A percentile compares a stretch with the other conserved stretches of the same genome.
These are phyloP conservation scores for Hesperophylax magnus DNA, from an alignment of 1,140 invertebrate genomes.

Conservation along the genomic window DNA sequence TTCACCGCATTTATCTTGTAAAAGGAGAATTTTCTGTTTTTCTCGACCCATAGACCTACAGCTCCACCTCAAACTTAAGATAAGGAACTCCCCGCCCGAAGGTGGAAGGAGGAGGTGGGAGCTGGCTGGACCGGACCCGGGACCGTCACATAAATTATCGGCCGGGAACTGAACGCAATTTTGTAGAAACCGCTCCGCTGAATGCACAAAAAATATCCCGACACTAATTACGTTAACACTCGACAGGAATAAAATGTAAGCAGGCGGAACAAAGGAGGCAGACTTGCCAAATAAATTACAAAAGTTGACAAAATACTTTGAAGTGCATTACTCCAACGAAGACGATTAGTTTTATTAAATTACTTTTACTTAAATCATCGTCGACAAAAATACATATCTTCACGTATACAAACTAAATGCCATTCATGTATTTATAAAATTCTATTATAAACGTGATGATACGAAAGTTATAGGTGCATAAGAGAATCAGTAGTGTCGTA, in stretches of 20 bases:
- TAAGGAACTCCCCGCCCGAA: background rate
- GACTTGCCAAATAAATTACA: conserved; percentile 15
- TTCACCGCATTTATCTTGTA: conserved; percentile 22
- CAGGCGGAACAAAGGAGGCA: conserved; percentile 31
- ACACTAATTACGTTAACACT: conserved; percentile 47
- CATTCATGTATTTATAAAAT: too few relatives aligned
- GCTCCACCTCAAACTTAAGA: background rate
- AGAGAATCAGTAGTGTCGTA: too few relatives aligned
- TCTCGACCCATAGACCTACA: background rate
- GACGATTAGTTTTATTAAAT: too few relatives aligned
- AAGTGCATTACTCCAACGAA: too few relatives aligned
- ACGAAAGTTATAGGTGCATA: too few relatives aligned
- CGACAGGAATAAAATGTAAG: conserved; percentile 25
- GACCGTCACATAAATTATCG: conserved; percentile 39
- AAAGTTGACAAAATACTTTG: background rate
- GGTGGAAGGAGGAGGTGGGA: background rate
- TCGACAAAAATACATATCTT: too few relatives aligned
- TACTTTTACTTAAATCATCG: too few relatives aligned
- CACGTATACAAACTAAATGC: too few relatives aligned
- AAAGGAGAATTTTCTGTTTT: conserved; percentile 3
- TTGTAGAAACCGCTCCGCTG: conserved; percentile 8
- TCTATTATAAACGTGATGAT: too few relatives aligned
- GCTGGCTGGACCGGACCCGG: conserved; percentile 11
- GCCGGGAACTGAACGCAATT: conserved; percentile 28
- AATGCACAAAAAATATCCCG: conserved; percentile 40